Evolutionary conservation across 2,888 invertebrate species (phyloP).

Genomic region (Drosophila nigricruria): DNA sequence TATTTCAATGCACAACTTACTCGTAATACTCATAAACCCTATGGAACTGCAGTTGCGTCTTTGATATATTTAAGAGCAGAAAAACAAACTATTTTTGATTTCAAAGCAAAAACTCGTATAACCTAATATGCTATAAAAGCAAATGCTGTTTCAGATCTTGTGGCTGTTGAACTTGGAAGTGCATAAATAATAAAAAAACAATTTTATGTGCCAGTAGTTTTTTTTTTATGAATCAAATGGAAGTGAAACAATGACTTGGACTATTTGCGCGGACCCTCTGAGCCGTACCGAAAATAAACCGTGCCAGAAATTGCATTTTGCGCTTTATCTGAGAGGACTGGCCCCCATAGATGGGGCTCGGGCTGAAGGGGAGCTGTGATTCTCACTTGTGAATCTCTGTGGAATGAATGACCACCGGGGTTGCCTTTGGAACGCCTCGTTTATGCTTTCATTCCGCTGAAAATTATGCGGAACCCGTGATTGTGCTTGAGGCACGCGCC

Average conservation of each 20-base stretch:
- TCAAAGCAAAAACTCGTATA: slow-evolving; percentile 32
- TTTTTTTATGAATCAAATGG: slow-evolving; percentile 50
- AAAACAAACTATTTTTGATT: slow-evolving; percentile 14
- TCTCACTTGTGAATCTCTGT: slow-evolving; percentile 17
- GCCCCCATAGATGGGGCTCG: slow-evolving; percentile 13
- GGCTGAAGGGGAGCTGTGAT: not conserved
- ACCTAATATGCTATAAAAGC: slow-evolving; percentile 52
- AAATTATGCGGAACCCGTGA: slow-evolving; percentile 78
- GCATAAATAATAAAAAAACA: slow-evolving; percentile 17
- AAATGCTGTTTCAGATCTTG: not conserved
- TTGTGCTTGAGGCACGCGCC: slow-evolving; percentile 75
- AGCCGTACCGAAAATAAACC: slow-evolving; percentile 67
- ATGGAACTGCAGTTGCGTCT: not conserved
- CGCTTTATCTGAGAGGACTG: slow-evolving; percentile 12
- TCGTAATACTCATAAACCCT: too few relatives aligned
- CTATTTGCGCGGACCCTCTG: slow-evolving; percentile 25
- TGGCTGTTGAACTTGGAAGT: slow-evolving; percentile 11
- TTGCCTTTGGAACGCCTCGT: slow-evolving; percentile 65
- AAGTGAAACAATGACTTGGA: slow-evolving; percentile 48
- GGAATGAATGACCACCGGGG: slow-evolving; percentile 61
- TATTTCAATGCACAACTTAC: too few relatives aligned
- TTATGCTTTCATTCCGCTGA: slow-evolving; percentile 77
- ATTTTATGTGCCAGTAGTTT: slow-evolving; percentile 22
- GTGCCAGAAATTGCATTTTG: slow-evolving; percentile 62
- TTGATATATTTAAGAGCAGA: slow-evolving; percentile 5